Evolutionary conservation across 2,113 vertebrate species (phyloP).

Genomic region (Ifrita kowaldi): DNA sequence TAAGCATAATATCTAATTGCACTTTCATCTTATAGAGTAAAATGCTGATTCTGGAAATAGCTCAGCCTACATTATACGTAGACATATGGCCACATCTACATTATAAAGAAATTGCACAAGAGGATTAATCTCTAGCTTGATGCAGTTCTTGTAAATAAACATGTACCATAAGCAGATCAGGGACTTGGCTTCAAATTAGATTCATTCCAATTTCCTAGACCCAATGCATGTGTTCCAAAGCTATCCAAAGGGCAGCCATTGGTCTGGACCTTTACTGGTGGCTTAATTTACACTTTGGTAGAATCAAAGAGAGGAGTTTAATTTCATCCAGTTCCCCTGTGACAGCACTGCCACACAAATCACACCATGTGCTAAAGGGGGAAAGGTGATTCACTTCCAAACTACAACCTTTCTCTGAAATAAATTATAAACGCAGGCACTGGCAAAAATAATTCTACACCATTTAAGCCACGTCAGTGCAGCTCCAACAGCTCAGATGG

Average conservation of each 20-base stretch:
- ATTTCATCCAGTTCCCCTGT: not conserved
- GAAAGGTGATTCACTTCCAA: not conserved
- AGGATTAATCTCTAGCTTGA: not conserved
- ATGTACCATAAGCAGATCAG: not conserved
- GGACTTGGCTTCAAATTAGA: not conserved
- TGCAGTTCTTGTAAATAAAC: not conserved
- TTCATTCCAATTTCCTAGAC: not conserved
- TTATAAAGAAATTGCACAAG: not conserved
- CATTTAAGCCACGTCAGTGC: not conserved
- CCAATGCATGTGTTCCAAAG: accelerated
- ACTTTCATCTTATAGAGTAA: not conserved
- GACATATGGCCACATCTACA: not conserved
- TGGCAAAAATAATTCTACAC: not conserved
- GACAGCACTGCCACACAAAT: not conserved
- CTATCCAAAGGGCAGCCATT: not conserved
- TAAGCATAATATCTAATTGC: not conserved
- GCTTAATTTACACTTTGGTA: not conserved
- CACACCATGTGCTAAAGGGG: accelerated
- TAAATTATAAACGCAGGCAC: not conserved
- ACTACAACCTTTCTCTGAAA: not conserved
- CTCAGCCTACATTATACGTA: not conserved
- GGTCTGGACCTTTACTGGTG: not conserved
- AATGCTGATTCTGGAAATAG: not conserved
- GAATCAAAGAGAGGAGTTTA: not conserved
- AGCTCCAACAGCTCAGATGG: not conserved